Percentiles rank a stretch among this genome's conserved stretches.
Conservation (phyloP, 2,113 vertebrate species). For the Numida meleagris region DNA sequence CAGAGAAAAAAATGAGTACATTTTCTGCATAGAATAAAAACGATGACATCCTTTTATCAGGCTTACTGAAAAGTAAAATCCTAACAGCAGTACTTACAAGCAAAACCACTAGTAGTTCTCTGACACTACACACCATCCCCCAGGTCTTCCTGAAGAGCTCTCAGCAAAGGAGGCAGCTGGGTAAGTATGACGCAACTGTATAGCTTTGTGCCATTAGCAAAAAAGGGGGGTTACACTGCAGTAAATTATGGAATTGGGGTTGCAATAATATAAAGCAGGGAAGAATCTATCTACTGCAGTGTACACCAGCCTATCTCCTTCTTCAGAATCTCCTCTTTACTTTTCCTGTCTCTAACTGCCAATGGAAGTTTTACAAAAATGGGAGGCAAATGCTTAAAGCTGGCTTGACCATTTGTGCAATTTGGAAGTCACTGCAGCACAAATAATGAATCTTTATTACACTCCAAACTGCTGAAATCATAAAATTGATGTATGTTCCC, state of each 20-base stretch:
- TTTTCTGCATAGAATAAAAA: not conserved
- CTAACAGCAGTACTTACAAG: not conserved
- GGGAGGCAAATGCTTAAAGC: not conserved
- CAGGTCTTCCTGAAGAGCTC: not conserved
- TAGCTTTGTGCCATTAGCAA: not conserved
- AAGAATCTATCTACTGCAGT: not conserved
- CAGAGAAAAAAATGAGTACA: not conserved
- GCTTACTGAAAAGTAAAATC: not conserved
- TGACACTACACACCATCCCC: not conserved
- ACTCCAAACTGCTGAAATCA: not conserved
- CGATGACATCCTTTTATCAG: not conserved
- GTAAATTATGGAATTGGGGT: not conserved
- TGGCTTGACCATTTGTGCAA: slow-evolving; percentile 2
- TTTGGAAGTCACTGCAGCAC: not conserved
- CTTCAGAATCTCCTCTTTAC: not conserved
- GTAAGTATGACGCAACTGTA: not conserved
- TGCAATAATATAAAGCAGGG: not conserved
- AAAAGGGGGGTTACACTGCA: not conserved
- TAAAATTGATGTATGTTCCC: not conserved
- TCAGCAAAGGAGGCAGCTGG: not conserved
- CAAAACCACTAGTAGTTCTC: not conserved
- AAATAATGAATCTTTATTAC: not conserved
- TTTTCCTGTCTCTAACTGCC: not conserved
- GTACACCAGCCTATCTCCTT: not conserved
- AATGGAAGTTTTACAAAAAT: not conserved